Conservation (phyloP, 2,888 invertebrate species). For the Pollenia labialis region DNA sequence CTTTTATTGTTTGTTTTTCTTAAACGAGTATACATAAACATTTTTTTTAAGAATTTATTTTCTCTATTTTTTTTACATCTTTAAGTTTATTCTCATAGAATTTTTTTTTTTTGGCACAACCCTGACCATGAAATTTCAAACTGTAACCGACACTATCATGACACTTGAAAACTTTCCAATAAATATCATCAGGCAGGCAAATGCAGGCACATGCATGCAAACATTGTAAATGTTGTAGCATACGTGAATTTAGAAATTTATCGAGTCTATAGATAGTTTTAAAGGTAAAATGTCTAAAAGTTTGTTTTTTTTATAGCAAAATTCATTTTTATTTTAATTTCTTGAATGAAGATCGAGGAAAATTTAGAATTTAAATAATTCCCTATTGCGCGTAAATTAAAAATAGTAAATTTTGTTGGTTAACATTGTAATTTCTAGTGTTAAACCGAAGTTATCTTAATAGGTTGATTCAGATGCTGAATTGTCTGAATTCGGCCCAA, state of each 20-base stretch:
- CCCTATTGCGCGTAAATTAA: too few species aligned
- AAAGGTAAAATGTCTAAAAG: constrained; percentile 16
- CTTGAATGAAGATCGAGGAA: too few species aligned
- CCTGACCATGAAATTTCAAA: constrained; percentile 72
- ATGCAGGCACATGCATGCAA: not conserved
- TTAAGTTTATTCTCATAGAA: not conserved
- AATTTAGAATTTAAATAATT: too few species aligned
- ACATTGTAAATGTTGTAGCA: not conserved
- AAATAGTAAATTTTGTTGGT: too few species aligned
- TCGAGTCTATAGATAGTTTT: not conserved
- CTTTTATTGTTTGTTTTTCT: constrained; percentile 49
- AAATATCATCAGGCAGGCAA: constrained; percentile 15
- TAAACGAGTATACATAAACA: not conserved
- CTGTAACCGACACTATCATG: constrained; percentile 66
- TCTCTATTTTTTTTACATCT: constrained; percentile 6
- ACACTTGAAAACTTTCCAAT: constrained; percentile 65
- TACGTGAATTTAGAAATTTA: not conserved
- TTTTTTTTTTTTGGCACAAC: constrained; percentile 61
- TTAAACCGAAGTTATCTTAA: too few species aligned
- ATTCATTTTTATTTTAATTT: constrained; percentile 4
- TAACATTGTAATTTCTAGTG: too few species aligned
- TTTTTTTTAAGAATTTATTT: constrained; percentile 18
- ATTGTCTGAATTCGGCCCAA: too few species aligned
- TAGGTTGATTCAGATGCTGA: too few species aligned
- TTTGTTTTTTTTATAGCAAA: not conserved